Percentiles rank a stretch among this genome's conserved stretches.
These are phyloP conservation scores for Conopomorpha cramerella DNA, from an alignment of 1,140 invertebrate genomes.

Conservation along the genomic window DNA sequence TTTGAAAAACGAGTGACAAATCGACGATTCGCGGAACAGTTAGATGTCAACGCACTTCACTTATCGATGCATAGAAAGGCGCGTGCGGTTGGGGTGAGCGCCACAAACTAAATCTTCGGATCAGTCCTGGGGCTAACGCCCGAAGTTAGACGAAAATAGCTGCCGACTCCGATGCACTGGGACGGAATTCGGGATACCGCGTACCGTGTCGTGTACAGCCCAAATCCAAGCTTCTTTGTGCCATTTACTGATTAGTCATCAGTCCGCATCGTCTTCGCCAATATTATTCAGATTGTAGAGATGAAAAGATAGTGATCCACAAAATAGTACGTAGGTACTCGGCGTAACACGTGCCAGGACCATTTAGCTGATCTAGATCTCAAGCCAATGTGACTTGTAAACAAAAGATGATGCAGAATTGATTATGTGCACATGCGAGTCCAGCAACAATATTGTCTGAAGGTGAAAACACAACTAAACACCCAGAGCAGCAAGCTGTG, in stretches of 20 bases:
- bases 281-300: no score
- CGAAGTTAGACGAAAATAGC: slow-evolving; percentile 44
- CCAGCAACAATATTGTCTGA: slow-evolving; percentile 23
- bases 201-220: neutral
- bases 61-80: slow-evolving; percentile 29
- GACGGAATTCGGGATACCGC: slow-evolving; percentile 19
- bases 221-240: neutral
- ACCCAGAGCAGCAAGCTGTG: slow-evolving; percentile 18
- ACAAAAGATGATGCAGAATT: slow-evolving; percentile 2
- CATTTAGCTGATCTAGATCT: neutral
- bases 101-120: slow-evolving; percentile 37
- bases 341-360: no score
- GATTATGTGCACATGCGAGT: slow-evolving; percentile 7
- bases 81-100: slow-evolving; percentile 29
- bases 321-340: no score
- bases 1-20: slow-evolving; percentile 17
- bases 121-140: slow-evolving; percentile 30
- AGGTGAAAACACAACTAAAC: slow-evolving; percentile 40
- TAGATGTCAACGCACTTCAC: slow-evolving; percentile 56
- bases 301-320: no score
- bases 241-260: neutral
- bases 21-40: slow-evolving; percentile 52
- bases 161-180: slow-evolving; percentile 43
- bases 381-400: slow-evolving; percentile 9
- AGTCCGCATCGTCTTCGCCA: no score